phyloP scores from a whole-genome alignment of 2,113 vertebrate species.

The Crotalus tigris region DNA sequence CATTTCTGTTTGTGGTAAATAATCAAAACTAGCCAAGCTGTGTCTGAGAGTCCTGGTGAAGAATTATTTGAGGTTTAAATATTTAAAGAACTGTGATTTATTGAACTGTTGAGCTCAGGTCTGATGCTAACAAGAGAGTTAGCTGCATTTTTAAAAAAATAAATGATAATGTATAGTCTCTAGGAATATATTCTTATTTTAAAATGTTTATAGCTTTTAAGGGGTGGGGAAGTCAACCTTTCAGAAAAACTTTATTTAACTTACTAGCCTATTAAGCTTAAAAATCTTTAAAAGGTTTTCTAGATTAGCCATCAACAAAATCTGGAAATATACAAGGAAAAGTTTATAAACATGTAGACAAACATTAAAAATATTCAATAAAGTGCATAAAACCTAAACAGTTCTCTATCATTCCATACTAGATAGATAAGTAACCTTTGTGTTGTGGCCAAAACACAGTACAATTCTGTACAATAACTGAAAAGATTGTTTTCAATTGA shows the following conservation, averaged over 20 bases:
- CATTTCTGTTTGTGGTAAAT: no score
- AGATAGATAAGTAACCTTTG: background rate
- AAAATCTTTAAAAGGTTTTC: background rate
- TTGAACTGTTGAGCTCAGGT: no score
- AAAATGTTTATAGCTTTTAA: background rate
- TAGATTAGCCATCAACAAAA: background rate
- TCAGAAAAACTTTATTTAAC: background rate
- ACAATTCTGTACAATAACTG: background rate
- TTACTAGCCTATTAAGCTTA: background rate
- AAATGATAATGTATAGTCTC: background rate
- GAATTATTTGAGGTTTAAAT: no score
- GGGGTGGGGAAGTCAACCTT: background rate
- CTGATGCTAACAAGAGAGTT: background rate
- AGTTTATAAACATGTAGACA: background rate
- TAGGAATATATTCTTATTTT: background rate
- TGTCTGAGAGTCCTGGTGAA: no score
- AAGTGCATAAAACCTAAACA: background rate
- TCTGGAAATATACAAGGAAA: background rate
- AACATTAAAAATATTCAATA: background rate
- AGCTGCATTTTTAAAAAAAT: background rate
- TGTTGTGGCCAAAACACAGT: background rate
- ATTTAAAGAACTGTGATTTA: no score
- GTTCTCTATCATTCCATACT: background rate
- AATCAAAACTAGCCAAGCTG: no score
- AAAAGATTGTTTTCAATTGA: background rate